These are phyloP conservation scores for Pycnonotus jocosus DNA, from an alignment of 2,113 vertebrate genomes.

Conservation along the genomic window DNA sequence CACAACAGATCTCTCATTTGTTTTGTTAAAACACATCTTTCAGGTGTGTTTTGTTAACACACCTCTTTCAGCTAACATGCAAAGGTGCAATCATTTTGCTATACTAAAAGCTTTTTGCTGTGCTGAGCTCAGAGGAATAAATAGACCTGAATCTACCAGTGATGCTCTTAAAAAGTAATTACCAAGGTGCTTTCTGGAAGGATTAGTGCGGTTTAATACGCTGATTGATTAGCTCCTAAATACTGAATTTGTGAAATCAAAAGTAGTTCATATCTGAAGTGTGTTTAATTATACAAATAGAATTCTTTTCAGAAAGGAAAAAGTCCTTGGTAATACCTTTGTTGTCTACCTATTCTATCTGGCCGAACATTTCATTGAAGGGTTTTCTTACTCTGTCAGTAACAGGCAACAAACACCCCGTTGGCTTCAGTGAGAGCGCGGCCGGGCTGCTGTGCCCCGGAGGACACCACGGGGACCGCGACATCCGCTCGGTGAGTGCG, in stretches of 20 bases:
- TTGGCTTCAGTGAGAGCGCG: accelerated
- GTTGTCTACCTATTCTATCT: not conserved
- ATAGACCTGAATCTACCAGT: not conserved
- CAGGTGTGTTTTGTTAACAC: too few relatives aligned
- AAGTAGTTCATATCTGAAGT: not conserved
- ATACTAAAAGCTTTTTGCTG: not conserved
- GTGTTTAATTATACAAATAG: not conserved
- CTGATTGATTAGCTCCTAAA: conserved; percentile 34
- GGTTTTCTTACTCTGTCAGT: not conserved
- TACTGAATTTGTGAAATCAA: not conserved
- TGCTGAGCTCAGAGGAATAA: not conserved
- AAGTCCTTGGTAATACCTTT: not conserved
- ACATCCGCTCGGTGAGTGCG: accelerated
- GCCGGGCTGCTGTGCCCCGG: not conserved
- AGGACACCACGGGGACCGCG: accelerated
- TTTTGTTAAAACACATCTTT: conserved; percentile 33
- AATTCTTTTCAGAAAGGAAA: not conserved
- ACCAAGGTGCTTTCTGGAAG: not conserved
- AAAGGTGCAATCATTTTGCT: not conserved
- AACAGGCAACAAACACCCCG: not conserved
- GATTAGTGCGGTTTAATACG: conserved; percentile 32
- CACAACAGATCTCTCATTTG: not conserved
- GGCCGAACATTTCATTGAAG: not conserved
- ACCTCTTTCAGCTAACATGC: not conserved
- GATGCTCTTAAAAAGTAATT: conserved; percentile 20